phyloP scores from a whole-genome alignment of 2,888 invertebrate species.

The Hololepta plana region DNA sequence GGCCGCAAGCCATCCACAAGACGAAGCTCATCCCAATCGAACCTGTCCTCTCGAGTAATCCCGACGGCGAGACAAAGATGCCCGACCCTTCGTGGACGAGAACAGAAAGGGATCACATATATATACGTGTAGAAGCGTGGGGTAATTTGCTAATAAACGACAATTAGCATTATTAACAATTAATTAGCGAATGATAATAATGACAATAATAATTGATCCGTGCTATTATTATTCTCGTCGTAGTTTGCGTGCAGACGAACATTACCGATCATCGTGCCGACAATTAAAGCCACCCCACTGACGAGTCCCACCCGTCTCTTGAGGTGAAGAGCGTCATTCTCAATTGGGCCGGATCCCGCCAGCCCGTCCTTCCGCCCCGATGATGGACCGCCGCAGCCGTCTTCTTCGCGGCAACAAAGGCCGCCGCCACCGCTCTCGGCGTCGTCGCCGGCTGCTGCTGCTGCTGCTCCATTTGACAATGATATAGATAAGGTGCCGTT shows the following conservation, averaged over 20 bases:
- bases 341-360: slow-evolving; percentile 81
- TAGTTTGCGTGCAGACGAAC: too few species aligned
- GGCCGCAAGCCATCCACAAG: slow-evolving; percentile 87
- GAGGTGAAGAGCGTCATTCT: slow-evolving; percentile 96
- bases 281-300: slow-evolving; percentile 98
- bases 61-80: slow-evolving; percentile 96
- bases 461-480: too few species aligned
- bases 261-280: slow-evolving; percentile 92
- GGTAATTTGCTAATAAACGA: too few species aligned
- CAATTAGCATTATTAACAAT: too few species aligned
- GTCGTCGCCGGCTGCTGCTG: slow-evolving; percentile 4
- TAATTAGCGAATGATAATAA: too few species aligned
- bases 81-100: slow-evolving; percentile 96
- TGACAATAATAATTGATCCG: too few species aligned
- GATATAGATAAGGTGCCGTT: too few species aligned
- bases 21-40: slow-evolving; percentile 90
- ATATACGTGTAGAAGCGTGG: too few species aligned
- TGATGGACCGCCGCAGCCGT: slow-evolving; percentile 18
- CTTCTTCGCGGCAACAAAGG: slow-evolving; percentile 30
- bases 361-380: slow-evolving; percentile 33
- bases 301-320: slow-evolving; percentile 98
- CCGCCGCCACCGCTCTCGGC: slow-evolving; percentile 25
- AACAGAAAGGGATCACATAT: slow-evolving; percentile 18
- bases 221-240: too few species aligned
- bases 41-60: slow-evolving; percentile 77